phyloP scores from a whole-genome alignment of 2,888 invertebrate species.

The Agonum fuliginosum region DNA sequence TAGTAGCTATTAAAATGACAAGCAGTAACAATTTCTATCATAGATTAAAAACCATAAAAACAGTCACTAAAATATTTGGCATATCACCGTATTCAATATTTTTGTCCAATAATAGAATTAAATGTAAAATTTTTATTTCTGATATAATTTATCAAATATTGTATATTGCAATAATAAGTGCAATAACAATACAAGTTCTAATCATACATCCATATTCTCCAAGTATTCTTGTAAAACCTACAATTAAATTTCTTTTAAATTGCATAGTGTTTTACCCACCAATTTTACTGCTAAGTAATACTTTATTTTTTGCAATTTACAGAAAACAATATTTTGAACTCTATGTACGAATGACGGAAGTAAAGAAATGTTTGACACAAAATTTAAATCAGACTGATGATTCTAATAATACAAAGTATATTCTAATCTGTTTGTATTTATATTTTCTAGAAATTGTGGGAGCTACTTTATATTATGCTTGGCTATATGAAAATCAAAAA shows the following conservation, averaged over 20 bases:
- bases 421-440: conserved; percentile 2
- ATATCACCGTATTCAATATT: conserved; percentile 16
- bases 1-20: neutral
- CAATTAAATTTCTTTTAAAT: neutral
- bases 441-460: neutral
- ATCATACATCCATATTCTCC: neutral
- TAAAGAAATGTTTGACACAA: neutral
- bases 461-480: neutral
- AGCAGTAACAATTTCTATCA: neutral
- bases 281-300: neutral
- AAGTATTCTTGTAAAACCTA: neutral
- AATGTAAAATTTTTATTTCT: neutral
- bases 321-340: conserved; percentile 5
- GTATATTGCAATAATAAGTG: neutral
- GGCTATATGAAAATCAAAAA: neutral
- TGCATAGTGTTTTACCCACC: neutral
- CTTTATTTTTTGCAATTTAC: conserved; percentile 1
- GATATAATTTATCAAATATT: conserved; percentile 26
- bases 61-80: neutral
- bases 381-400: neutral
- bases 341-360: neutral
- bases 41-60: neutral
- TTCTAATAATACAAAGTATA: neutral
- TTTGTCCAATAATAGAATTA: neutral
- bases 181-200: neutral